Evolutionary conservation across 2,888 invertebrate species (phyloP), one percentile per base, ranked within the genome.

Genomic region (Caenorhabditis uteleia): DNA sequence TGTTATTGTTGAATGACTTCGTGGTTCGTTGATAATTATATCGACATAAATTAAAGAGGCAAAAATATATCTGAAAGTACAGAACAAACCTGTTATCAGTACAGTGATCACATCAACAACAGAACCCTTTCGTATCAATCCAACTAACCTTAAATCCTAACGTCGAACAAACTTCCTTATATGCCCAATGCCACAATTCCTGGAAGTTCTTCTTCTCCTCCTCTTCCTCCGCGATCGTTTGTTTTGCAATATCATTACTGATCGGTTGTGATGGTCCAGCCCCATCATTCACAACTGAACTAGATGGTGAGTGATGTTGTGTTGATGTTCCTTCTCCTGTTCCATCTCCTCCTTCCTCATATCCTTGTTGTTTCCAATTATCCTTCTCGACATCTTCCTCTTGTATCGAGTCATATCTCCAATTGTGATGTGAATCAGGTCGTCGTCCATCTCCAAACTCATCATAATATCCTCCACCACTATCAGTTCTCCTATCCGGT

Each of bases 171-270:
- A 77, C 79, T 62, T 75, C 65, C 53, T 74, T 70, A 44, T 80
- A 80, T 0, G 80, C 79, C 62, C 68, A 73, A 36, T 74, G 77
- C 80, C 80, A 80, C 20, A 80, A 49, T 23, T 75, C 69, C 27
- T 71, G 67, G 21, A 51, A 55, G 38, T 73, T 67, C 12, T 50
- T 18, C 31, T 67, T 58, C 46, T 68, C 70, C 31, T 67, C 68
- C 42, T 70, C 69, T 27, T 67, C 66, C 39, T 72, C 70, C n/a
- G 46, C 48, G 31, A 67, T 71, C 20, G 69, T 70, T 47, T 70
- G 62, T 6, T n/a, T 40, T 2, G 20, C 40, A 40, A 40, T 40
- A 25, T 40, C 40, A 40, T 40, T 40, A 18, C 40, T 25, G 25
- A 10, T 7, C n/a, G 34, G 49, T 49, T 44, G 29, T 40, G 42